These are phyloP conservation scores for Epinotia bilunana DNA, from an alignment of 2,888 invertebrate genomes.

Conservation along the genomic window DNA sequence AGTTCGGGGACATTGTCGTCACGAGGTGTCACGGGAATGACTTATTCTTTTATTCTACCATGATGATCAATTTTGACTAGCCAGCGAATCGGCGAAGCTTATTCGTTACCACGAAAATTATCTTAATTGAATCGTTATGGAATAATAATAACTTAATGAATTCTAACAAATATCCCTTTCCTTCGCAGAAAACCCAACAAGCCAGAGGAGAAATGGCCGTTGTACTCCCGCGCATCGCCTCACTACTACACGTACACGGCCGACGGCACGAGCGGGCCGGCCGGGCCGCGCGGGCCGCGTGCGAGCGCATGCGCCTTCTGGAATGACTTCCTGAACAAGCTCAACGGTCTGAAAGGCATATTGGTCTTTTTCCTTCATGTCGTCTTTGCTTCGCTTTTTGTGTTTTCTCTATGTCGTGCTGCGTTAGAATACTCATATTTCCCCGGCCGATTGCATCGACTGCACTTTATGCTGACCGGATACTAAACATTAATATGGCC, in stretches of 20 bases:
- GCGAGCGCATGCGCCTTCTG: constrained; percentile 97
- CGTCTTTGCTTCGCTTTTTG: constrained; percentile 34
- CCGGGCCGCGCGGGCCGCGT: constrained; percentile 88
- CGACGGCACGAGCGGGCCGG: constrained; percentile 87
- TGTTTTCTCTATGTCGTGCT: background rate
- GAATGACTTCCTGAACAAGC: constrained; percentile 97
- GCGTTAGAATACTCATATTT: background rate
- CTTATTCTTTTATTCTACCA: too few species aligned
- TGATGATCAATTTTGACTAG: too few species aligned
- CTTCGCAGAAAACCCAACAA: constrained; percentile 85
- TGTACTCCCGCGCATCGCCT: constrained; percentile 93
- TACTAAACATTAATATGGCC: too few species aligned
- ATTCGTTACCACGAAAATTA: too few species aligned
- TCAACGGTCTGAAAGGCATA: constrained; percentile 85
- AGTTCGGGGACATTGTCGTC: too few species aligned
- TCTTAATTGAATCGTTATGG: too few species aligned
- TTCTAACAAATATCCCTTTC: background rate
- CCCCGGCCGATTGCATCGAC: background rate
- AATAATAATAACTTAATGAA: background rate
- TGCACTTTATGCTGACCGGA: too few species aligned
- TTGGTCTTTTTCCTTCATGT: constrained; percentile 37
- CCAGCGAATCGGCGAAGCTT: too few species aligned
- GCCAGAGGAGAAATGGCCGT: constrained; percentile 93
- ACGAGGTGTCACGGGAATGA: too few species aligned
- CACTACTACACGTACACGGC: constrained; percentile 96